A percentile compares a stretch with the other conserved stretches of the same genome.
Evolutionary conservation across 2,797 vertebrate species (phyloP).

Genomic region (Anguilla marmorata): DNA sequence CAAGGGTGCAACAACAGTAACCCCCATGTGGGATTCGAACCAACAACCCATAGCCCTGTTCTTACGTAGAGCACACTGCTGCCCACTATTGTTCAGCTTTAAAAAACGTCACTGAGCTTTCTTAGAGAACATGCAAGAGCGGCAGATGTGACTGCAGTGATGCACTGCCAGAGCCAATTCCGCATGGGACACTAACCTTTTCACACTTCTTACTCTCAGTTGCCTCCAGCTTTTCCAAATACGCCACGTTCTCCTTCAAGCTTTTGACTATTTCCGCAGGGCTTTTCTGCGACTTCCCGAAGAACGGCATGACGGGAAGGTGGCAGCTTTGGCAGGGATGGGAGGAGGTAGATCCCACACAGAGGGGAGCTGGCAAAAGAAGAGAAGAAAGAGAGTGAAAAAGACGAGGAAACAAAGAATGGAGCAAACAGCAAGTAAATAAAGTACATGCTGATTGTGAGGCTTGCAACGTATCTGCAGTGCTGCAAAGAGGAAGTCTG

Average conservation of each 20-base stretch:
- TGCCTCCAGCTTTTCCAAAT: constrained; percentile 74
- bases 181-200: constrained; percentile 61
- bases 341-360: neutral
- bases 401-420: neutral
- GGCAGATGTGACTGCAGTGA: neutral
- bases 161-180: neutral
- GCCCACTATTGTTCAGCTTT: neutral
- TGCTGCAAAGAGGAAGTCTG: neutral
- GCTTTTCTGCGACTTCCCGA: constrained; percentile 79
- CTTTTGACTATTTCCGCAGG: constrained; percentile 76
- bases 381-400: neutral
- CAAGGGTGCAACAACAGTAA: too few species aligned
- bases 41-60: neutral
- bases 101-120: neutral
- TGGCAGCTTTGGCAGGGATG: constrained; percentile 27
- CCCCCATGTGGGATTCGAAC: too few species aligned
- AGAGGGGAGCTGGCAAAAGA: neutral
- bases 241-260: constrained; percentile 74
- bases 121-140: neutral
- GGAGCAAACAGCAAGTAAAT: neutral
- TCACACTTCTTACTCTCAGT: constrained; percentile 77
- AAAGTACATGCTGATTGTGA: neutral
- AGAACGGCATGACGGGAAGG: constrained; percentile 75
- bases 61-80: neutral
- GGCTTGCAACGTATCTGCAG: neutral